phyloP scores from a whole-genome alignment of 2,888 invertebrate genomes.

The Diplazon laetatorius region DNA sequence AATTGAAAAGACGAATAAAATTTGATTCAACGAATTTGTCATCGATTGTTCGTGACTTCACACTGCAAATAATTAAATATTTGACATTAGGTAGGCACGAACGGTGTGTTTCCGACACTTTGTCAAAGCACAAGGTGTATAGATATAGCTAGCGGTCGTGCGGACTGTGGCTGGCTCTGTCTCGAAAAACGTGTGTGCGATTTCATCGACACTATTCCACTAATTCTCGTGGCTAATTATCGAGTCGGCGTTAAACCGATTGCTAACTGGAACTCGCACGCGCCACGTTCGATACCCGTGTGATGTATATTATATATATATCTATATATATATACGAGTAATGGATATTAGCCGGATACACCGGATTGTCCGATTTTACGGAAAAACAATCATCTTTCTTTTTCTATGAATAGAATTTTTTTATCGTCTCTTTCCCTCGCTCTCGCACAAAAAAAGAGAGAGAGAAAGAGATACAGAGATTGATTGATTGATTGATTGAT shows the following conservation, averaged over 20 bases:
- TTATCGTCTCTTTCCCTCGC: no score
- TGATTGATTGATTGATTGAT: no score
- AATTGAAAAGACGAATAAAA: no score
- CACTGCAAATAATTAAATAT: constrained; percentile 32
- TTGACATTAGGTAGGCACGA: constrained; percentile 22
- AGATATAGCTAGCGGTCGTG: not conserved
- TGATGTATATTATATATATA: no score
- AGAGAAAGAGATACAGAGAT: no score
- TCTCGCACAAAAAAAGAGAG: no score
- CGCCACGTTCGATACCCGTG: constrained; percentile 13
- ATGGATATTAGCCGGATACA: constrained; percentile 3
- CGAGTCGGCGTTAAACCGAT: constrained; percentile 38
- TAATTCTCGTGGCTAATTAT: constrained; percentile 50
- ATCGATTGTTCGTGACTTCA: not conserved
- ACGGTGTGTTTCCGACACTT: not conserved
- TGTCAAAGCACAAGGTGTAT: not conserved
- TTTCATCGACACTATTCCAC: constrained; percentile 30
- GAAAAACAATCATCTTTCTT: no score
- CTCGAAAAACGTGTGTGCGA: constrained; percentile 10
- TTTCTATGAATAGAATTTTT: not conserved
- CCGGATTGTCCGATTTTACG: not conserved
- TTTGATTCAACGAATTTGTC: not conserved
- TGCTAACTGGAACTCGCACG: constrained; percentile 55
- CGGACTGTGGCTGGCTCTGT: not conserved
- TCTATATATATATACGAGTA: not conserved